Conservation (phyloP, 2,888 invertebrate species). For the Apoda limacodes region DNA sequence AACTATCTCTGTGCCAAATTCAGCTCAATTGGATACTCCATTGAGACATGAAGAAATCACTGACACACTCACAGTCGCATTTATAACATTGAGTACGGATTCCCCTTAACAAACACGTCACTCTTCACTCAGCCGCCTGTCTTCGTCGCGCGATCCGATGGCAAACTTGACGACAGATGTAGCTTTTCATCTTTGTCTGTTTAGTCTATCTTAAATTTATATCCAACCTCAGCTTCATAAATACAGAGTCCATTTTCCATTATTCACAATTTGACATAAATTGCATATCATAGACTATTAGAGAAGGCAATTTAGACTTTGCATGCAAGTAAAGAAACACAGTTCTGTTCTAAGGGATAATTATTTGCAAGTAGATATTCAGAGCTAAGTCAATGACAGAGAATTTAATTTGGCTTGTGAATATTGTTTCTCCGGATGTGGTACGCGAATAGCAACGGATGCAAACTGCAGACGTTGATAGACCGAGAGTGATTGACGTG, state of each 20-base stretch:
- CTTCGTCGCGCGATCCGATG: conserved; percentile 10
- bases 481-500: conserved; percentile 11
- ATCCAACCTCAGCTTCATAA: conserved; percentile 2
- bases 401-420: no score
- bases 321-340: no score
- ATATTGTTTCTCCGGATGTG: no score
- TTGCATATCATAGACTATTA: not conserved
- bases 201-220: not conserved
- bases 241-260: conserved; percentile 3
- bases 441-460: conserved; percentile 7
- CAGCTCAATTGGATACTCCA: not conserved
- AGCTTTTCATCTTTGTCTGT: conserved; percentile 15
- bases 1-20: not conserved
- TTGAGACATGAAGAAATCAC: not conserved
- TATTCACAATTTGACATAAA: not conserved
- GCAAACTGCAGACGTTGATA: conserved; percentile 14
- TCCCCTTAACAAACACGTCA: conserved; percentile 9
- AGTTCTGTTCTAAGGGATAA: no score
- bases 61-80: not conserved
- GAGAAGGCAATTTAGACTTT: not conserved
- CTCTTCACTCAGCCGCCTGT: conserved; percentile 17
- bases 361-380: no score
- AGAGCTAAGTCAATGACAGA: no score
- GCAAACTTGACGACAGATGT: conserved; percentile 14
- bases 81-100: not conserved